Evolutionary conservation across 2,797 vertebrate genomes (phyloP).

Genomic region (Psittacula echo): DNA sequence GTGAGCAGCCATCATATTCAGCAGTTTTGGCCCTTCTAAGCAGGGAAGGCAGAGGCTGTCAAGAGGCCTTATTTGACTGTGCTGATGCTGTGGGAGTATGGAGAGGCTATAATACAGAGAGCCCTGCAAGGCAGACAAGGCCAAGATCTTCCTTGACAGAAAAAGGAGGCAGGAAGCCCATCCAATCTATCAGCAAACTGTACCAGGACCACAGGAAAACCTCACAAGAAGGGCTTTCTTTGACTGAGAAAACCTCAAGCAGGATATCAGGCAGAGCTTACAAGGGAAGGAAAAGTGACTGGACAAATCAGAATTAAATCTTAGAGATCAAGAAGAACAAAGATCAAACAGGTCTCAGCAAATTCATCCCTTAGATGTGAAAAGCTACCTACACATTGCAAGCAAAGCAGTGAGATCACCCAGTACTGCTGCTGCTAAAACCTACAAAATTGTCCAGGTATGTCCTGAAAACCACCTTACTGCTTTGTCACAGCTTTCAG

Average conservation of each 20-base stretch:
- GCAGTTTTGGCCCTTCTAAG: not conserved
- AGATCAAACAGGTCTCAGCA: no score
- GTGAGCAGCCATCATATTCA: not conserved
- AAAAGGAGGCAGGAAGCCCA: not conserved
- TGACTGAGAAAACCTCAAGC: not conserved
- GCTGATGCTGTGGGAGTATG: fast-evolving
- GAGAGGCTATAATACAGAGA: not conserved
- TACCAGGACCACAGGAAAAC: not conserved
- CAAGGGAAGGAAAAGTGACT: not conserved
- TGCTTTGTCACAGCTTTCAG: no score
- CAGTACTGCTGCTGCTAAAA: no score
- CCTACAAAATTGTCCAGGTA: no score
- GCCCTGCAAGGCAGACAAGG: not conserved
- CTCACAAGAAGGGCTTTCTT: not conserved
- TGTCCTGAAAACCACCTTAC: no score
- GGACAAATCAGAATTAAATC: not conserved
- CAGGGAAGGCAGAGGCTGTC: not conserved
- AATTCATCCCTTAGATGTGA: no score
- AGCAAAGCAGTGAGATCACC: no score
- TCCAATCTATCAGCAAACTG: not conserved
- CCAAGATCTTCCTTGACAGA: not conserved
- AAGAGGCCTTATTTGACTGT: not conserved
- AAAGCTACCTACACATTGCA: no score
- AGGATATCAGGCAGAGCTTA: not conserved
- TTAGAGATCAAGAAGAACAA: no score